Evolutionary conservation across 1,140 invertebrate genomes (phyloP).

Genomic region (Pseudachorutes palmiensis): DNA sequence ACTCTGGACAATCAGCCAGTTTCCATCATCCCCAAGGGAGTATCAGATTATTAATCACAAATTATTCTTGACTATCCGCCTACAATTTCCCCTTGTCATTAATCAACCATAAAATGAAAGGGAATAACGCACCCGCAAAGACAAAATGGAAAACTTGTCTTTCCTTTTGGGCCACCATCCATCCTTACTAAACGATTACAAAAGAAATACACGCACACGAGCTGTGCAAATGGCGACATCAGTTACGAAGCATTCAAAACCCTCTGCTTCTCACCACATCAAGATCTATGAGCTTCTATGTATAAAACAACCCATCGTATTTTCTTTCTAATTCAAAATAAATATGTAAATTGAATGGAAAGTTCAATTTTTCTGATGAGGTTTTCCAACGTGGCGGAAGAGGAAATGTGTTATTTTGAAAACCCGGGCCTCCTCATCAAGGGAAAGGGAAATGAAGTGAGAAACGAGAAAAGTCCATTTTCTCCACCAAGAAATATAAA

Average conservation of each 20-base stretch:
- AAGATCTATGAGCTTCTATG: too few relatives aligned
- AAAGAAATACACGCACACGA: too few relatives aligned
- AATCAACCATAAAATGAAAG: neutral
- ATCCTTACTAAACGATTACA: neutral
- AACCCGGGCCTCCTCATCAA: neutral
- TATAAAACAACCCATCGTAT: too few relatives aligned
- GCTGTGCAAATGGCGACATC: too few relatives aligned
- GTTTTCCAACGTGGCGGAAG: too few relatives aligned
- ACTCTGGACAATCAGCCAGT: neutral
- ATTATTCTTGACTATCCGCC: neutral
- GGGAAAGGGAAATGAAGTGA: neutral
- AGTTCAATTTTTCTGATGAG: too few relatives aligned
- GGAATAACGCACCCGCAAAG: neutral
- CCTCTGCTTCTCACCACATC: too few relatives aligned
- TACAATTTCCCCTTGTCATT: neutral
- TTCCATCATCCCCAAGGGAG: neutral
- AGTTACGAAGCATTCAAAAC: too few relatives aligned
- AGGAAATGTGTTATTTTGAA: neutral
- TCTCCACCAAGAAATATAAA: neutral
- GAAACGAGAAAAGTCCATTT: neutral
- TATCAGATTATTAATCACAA: slow-evolving; percentile 3
- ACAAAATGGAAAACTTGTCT: neutral
- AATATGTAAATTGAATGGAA: too few relatives aligned
- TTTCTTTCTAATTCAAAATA: too few relatives aligned
- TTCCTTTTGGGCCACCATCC: neutral